These are phyloP conservation scores for Threskiornis aethiopicus DNA, from an alignment of 2,797 vertebrate species.

Conservation along the genomic window DNA sequence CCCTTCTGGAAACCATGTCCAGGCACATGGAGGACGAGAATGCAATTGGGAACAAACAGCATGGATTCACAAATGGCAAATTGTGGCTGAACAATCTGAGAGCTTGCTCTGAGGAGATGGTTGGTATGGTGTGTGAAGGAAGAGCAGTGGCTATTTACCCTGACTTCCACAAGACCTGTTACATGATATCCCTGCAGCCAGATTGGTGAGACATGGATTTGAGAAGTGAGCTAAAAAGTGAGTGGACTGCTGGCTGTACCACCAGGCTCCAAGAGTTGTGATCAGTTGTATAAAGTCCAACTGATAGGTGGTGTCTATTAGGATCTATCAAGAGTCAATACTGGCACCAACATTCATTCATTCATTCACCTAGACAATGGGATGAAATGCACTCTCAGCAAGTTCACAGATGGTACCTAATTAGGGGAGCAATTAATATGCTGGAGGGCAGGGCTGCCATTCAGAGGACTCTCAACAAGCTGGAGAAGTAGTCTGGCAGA, in stretches of 20 bases:
- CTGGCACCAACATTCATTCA: neutral
- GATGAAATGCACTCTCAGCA: neutral
- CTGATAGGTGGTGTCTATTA: neutral
- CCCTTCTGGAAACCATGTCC: neutral
- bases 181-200: neutral
- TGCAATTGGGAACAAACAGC: neutral
- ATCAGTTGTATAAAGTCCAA: neutral
- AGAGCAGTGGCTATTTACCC: neutral
- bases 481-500: neutral
- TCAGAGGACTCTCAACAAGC: neutral
- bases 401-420: neutral
- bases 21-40: neutral
- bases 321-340: neutral
- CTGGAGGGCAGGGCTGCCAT: neutral
- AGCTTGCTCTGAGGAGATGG: neutral
- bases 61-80: neutral
- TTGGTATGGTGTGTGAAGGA: neutral
- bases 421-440: neutral
- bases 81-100: neutral
- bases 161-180: neutral
- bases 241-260: rapidly evolving
- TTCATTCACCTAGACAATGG: neutral
- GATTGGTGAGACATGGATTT: neutral
- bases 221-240: neutral
- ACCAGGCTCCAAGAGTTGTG: neutral